Evolutionary conservation across 1,140 invertebrate genomes (phyloP).

Genomic region (Lepidurus packardi): DNA sequence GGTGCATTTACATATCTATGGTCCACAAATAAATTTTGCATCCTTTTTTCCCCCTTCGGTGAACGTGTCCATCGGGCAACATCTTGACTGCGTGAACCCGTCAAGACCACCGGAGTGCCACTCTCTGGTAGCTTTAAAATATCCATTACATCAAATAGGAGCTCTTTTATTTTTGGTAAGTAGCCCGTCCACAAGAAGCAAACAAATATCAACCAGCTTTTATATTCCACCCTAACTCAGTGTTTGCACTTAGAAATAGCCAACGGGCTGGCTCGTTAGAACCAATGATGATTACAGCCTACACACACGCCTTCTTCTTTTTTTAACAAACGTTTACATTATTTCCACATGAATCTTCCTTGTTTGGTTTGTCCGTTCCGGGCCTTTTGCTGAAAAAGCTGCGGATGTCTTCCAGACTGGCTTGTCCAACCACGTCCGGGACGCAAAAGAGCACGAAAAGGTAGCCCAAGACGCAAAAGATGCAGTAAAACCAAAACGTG

Average conservation of each 20-base stretch:
- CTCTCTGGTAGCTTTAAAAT: not conserved
- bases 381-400: slow-evolving; percentile 31
- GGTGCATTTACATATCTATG: slow-evolving; percentile 7
- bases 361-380: slow-evolving; percentile 23
- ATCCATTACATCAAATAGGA: slow-evolving; percentile 10
- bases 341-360: slow-evolving; percentile 23
- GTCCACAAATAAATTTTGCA: not conserved
- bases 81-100: not conserved
- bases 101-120: not conserved
- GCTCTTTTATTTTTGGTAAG: not conserved
- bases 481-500: slow-evolving; percentile 35
- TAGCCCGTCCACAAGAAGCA: not conserved
- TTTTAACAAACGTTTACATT: not conserved
- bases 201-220: not conserved
- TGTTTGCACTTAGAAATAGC: not conserved
- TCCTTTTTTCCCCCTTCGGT: not conserved
- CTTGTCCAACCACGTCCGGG: slow-evolving; percentile 31
- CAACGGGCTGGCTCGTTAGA: not conserved
- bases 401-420: slow-evolving; percentile 31
- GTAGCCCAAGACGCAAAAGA: slow-evolving; percentile 35
- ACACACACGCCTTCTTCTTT: not conserved
- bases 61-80: slow-evolving; percentile 3
- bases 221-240: not conserved
- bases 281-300: slow-evolving; percentile 19
- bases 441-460: slow-evolving; percentile 33